phyloP scores from a whole-genome alignment of 2,113 vertebrate genomes.

The Platysteira castanea region DNA sequence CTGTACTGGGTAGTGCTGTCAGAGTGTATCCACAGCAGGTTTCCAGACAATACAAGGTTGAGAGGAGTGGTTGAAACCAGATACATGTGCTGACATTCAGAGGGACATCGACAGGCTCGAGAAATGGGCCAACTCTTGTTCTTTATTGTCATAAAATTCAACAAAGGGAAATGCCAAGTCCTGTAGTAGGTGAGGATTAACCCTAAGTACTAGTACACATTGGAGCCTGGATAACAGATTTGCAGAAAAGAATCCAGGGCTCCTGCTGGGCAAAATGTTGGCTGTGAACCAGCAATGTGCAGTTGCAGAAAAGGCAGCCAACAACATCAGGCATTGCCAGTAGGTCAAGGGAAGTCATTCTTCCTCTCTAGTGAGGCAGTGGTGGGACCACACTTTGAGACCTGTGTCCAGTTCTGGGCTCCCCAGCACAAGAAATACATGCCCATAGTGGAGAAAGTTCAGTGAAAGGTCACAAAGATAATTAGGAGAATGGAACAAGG shows the following conservation, averaged over 20 bases:
- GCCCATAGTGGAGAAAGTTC: background rate
- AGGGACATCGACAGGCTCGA: rapidly evolving
- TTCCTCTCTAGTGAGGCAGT: background rate
- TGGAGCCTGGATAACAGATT: background rate
- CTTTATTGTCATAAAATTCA: background rate
- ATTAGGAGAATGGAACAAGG: background rate
- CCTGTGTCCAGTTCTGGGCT: background rate
- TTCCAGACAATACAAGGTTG: background rate
- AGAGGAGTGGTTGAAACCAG: background rate
- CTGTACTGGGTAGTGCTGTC: background rate
- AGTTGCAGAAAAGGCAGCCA: background rate
- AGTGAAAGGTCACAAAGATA: background rate
- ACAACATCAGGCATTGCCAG: background rate
- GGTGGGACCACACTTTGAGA: background rate
- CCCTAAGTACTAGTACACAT: rapidly evolving
- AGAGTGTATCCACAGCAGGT: background rate
- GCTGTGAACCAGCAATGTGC: background rate
- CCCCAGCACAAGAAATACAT: background rate
- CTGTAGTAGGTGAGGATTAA: background rate
- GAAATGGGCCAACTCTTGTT: background rate
- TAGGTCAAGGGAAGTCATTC: background rate
- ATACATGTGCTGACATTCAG: background rate
- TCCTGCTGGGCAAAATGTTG: background rate
- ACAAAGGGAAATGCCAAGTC: background rate
- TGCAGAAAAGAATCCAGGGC: background rate